phyloP scores from a whole-genome alignment of 2,113 vertebrate species.

The Macrotus californicus region DNA sequence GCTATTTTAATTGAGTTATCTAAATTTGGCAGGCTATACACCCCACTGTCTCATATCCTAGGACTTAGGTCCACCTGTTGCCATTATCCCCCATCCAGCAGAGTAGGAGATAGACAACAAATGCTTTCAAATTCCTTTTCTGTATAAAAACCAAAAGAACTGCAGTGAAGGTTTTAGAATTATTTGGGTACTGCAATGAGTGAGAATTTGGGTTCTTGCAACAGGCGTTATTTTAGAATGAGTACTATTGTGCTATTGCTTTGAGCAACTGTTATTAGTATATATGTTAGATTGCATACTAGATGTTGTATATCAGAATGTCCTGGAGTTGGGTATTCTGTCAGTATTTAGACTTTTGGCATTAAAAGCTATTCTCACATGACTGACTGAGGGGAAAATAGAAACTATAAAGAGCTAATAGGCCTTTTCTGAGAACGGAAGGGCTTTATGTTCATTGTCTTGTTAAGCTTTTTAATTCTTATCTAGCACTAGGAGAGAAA shows the following conservation, averaged over 20 bases:
- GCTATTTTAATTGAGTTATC: constrained; percentile 64
- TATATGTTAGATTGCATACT: background rate
- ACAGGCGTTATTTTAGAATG: constrained; percentile 13
- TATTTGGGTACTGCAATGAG: constrained; percentile 5
- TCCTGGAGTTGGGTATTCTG: background rate
- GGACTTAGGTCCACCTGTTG: constrained; percentile 72
- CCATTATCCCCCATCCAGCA: constrained; percentile 38
- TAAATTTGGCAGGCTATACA: constrained; percentile 66
- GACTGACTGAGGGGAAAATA: constrained; percentile 16
- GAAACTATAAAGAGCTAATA: background rate
- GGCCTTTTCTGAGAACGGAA: constrained; percentile 19
- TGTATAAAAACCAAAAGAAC: constrained; percentile 54
- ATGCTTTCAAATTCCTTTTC: constrained; percentile 72
- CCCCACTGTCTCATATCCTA: constrained; percentile 42
- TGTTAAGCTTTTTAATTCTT: constrained; percentile 31
- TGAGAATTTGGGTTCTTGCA: background rate
- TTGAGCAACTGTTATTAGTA: background rate
- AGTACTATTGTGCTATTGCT: constrained; percentile 5
- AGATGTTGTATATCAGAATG: background rate
- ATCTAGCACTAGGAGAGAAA: constrained; percentile 13
- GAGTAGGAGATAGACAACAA: constrained; percentile 60
- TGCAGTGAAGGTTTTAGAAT: constrained; percentile 37
- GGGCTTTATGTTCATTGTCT: constrained; percentile 14
- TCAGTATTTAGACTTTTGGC: background rate
- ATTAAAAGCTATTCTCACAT: constrained; percentile 23